Evolutionary conservation across 2,888 invertebrate species (phyloP), one percentile per base, ranked within the genome.

Genomic region (Nowickia ferox): DNA sequence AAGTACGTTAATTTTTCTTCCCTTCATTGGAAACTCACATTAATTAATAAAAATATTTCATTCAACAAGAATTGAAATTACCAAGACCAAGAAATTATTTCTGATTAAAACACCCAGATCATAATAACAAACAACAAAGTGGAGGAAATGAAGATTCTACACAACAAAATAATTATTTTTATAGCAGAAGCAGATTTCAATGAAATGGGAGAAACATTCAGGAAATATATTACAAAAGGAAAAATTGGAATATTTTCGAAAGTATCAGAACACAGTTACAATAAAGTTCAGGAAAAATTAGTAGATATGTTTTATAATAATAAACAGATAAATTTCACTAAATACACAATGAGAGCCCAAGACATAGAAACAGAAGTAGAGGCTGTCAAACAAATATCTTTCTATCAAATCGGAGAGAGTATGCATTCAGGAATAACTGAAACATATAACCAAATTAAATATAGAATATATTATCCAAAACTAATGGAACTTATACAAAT

Each of bases 401-500:
- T 48, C 5, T 48, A n/a, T 48, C 48, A 48, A n/a, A 15, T 48
- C 2, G 6, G 6, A 48, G 48, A 48, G 13, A 48, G 15, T 5
- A 15, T 48, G 6, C 48, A 48, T 48, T 48, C 48, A 3, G 2
- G 15, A 15, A 48, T 48, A 13, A 15, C 2, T 48, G 48, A 48
- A 48, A 48, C 48, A 1, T 61, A 74, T 19, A 63, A 74, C 9
- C 9, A 74, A 1, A 61, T 61, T 38, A 74, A 48, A 11, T 22
- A 59, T 15, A 74, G 19, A 22, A 74, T 61, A 59, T 59, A 72
- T 17, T 51, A 17, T 40, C 61, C 48, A 74, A 74, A 74, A 61
- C 38, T 74, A 9, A 40, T n/a, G 51, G 61, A 61, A 51, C 11
- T 74, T 13, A 71, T 71, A 13, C 71, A 63, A 17, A 0, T 59